Conservation (phyloP, 2,797 vertebrate species). For the Yasuhikotakia modesta region DNA sequence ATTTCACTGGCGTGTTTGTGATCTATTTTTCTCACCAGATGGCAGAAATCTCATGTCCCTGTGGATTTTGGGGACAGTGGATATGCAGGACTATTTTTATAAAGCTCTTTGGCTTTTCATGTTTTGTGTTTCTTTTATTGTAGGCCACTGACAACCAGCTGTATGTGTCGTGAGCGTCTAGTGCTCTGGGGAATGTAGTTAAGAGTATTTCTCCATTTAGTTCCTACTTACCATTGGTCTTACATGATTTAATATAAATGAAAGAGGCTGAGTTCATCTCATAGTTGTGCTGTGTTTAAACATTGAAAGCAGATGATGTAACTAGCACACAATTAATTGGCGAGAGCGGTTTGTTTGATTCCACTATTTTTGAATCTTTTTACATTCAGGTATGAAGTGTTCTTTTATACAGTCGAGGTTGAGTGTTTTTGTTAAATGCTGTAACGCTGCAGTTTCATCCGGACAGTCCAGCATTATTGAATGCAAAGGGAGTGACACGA, state of each 20-base stretch:
- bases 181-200: neutral
- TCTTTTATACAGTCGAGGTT: neutral
- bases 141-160: neutral
- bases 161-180: neutral
- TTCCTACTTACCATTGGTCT: no score
- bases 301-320: neutral
- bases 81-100: neutral
- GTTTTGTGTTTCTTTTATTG: neutral
- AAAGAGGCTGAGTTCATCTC: slow-evolving; percentile 1
- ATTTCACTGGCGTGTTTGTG: slow-evolving; percentile 24
- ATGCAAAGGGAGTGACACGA: neutral
- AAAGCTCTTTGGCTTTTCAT: slow-evolving; percentile 2
- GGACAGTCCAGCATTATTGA: slow-evolving; percentile 1
- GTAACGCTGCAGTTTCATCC: neutral
- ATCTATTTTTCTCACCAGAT: slow-evolving; percentile 19
- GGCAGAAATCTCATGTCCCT: neutral
- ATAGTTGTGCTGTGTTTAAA: slow-evolving; percentile 11
- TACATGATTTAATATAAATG: neutral
- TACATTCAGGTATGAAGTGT: neutral
- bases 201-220: no score
- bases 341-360: no score
- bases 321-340: neutral
- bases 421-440: slow-evolving; percentile 30
- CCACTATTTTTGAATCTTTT: slow-evolving; percentile 5
- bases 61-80: neutral